Base-by-base conservation (phyloP, 2,797 vertebrate genomes). In the Kryptolebias ocellatus region DNA sequence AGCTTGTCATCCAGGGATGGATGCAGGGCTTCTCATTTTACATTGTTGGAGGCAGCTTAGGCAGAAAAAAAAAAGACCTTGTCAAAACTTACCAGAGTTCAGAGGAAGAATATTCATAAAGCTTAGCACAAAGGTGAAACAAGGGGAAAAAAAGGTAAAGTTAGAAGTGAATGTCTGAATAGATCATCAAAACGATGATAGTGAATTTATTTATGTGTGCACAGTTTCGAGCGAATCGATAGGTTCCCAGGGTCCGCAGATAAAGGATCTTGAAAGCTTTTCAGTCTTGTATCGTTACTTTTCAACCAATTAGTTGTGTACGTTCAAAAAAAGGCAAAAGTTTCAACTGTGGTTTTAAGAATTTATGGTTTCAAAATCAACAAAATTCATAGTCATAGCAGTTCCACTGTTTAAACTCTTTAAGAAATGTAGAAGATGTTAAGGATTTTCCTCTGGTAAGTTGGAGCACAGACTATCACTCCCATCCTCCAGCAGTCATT, bases 1-100 rank as follows among this genome's bases (percentile, higher is more conserved):
- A 64, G n/a, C 56, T 75, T 82, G 81, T 79, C 68, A 79, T 63
- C 89, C 70, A 83, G 88, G 86, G 87, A 88, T 89, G 73, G 64
- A 90, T 87, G 68, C n/a, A 1, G 53, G 28, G 58, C 83, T 83
- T 82, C 80, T 80, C 85, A 79, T 86, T 79, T 81, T 34, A 49
- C 55, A 60, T 64, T 79, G 77, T 69, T 67, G 66, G 80, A 86
- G 84, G 66, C 59, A 39, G 62, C 62, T 76, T 76, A 75, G 11
- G 70, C 76, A 56, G 56, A 60, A n/a, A 27, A 76, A 75, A 74
- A 72, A 49, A 52, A 29, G 20, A 31, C 50, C 31, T 65, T 67
- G 78, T 82, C 78, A 74, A 77, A 87, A 75, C 59, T 64, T 66
- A 79, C 70, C 0, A 62, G 64, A 64, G 53, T 82, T 83, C 75